These are phyloP conservation scores for Mustela lutreola DNA, from an alignment of 2,113 vertebrate genomes.

Conservation along the genomic window DNA sequence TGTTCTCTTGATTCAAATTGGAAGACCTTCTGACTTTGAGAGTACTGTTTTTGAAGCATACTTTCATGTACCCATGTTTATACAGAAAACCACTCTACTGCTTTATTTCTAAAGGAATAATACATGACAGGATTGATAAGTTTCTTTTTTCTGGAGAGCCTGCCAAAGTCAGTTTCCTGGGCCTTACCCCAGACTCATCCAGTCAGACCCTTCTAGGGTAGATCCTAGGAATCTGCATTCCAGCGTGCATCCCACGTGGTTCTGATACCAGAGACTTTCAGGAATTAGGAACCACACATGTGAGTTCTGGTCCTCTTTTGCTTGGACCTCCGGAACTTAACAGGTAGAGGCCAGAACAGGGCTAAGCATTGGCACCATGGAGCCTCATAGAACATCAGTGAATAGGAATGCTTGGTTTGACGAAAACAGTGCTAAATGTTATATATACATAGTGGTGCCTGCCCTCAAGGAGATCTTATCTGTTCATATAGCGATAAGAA, in stretches of 20 bases:
- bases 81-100: background rate
- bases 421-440: background rate
- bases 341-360: background rate
- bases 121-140: background rate
- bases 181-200: background rate
- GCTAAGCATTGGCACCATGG: background rate
- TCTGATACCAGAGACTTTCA: background rate
- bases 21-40: background rate
- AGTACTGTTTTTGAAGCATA: background rate
- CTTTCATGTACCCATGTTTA: background rate
- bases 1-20: background rate
- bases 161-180: background rate
- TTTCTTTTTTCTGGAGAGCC: background rate
- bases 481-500: background rate
- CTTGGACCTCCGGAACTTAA: background rate
- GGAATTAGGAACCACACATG: background rate
- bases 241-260: background rate
- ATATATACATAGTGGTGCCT: background rate
- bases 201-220: background rate
- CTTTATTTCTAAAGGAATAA: background rate
- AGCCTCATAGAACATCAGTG: background rate
- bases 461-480: background rate
- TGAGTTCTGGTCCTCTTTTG: background rate
- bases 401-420: background rate
- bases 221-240: background rate